A percentile compares a stretch with the other conserved stretches of the same genome.
Conservation (phyloP, 1,140 invertebrate genomes). For the Apis laboriosa region DNA sequence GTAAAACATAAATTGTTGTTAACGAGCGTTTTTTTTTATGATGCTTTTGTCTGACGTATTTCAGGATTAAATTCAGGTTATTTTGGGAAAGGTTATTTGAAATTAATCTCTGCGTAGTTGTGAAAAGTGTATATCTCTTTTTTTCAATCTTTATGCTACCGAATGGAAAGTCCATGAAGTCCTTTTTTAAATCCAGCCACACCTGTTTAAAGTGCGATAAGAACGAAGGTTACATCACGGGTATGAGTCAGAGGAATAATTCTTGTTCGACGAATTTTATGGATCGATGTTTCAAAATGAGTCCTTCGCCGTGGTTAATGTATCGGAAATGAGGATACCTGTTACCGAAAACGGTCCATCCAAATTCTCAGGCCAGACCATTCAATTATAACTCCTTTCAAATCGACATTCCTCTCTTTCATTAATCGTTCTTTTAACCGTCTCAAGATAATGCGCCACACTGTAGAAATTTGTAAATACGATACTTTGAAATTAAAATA, state of each 20-base stretch:
- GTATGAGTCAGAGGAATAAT: conserved; percentile 44
- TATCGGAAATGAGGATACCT: not conserved
- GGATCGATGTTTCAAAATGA: conserved; percentile 15
- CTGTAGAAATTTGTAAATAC: not conserved
- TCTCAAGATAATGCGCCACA: not conserved
- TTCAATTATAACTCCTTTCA: conserved; percentile 21
- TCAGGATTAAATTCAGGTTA: no score
- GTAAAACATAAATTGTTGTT: no score
- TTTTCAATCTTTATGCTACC: not conserved
- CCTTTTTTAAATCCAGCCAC: conserved; percentile 8
- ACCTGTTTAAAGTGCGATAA: conserved; percentile 54
- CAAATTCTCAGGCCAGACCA: not conserved
- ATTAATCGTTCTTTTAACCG: not conserved
- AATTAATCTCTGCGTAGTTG: not conserved
- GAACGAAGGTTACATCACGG: conserved; percentile 28
- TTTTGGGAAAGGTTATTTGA: no score
- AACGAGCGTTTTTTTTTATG: no score
- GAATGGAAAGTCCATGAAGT: not conserved
- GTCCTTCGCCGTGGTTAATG: not conserved
- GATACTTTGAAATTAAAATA: not conserved
- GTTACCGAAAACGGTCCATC: conserved; percentile 12
- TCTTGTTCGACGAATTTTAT: conserved; percentile 5
- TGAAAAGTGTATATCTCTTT: not conserved
- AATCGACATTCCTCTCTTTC: not conserved
- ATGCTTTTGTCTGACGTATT: no score